Evolutionary conservation across 2,113 vertebrate genomes (phyloP).

Genomic region (Ivindomyrus marchei): DNA sequence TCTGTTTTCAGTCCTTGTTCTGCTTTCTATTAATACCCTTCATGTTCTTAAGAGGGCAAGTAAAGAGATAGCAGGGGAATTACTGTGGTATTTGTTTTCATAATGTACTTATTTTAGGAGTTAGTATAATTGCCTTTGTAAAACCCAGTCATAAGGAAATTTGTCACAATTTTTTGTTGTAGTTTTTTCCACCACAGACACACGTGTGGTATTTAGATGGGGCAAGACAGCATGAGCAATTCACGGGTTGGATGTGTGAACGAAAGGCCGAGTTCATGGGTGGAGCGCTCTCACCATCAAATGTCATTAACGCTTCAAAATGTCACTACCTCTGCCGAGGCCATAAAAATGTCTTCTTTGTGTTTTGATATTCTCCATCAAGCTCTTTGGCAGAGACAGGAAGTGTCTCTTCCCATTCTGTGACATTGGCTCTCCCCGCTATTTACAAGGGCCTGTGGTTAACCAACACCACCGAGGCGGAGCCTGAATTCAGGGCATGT

Average conservation of each 20-base stretch:
- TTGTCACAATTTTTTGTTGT: too few relatives aligned
- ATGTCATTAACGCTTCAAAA: background rate
- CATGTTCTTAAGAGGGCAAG: background rate
- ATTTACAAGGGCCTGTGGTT: background rate
- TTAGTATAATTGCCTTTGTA: background rate
- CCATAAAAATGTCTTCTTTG: background rate
- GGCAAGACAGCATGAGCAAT: background rate
- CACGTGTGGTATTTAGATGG: background rate
- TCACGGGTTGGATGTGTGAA: background rate
- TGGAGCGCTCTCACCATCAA: background rate
- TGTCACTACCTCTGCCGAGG: background rate
- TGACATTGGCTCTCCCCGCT: too few relatives aligned
- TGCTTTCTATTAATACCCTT: slow-evolving; percentile 19
- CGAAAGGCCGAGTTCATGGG: background rate
- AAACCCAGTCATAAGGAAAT: background rate
- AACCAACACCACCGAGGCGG: background rate
- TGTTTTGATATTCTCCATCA: background rate
- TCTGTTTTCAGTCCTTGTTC: slow-evolving; percentile 4
- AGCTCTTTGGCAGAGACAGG: background rate
- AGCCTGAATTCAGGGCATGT: background rate
- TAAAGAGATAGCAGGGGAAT: background rate
- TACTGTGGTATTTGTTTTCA: background rate
- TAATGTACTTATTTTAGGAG: background rate
- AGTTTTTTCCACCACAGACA: background rate
- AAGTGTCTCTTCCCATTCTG: background rate